Base-by-base conservation (phyloP, 2,888 invertebrate genomes). In the Meteorus cinctellus region DNA sequence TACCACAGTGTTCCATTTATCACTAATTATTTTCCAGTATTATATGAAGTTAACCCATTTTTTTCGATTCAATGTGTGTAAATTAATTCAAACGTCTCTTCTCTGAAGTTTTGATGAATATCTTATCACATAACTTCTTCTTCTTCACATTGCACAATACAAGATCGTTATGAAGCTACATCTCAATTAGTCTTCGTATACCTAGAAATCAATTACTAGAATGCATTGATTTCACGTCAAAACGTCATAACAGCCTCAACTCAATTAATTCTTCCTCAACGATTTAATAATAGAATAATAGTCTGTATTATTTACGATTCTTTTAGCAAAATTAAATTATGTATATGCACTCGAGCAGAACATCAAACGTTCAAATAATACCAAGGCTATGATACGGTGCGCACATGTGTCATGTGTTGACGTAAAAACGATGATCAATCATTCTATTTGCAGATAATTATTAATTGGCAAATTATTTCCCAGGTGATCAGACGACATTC, bases 1-100 rank as follows among this genome's bases (percentile, higher is more conserved):
- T 72, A 75, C 72, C 36, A 65, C 14, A 12, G 19, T 29, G 65
- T 34, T 16, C 10, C 27, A 24, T 24, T 24, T 24, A 36, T 65
- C 65, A 67, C 27, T 10, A 27, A 36, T 48, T 24, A 67, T 27
- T 41, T 45, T 36, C 10, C 16, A 34, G 6, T n/a, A n/a, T 66
- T 19, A 41, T 24, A 41, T 36, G 60, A 34, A 59, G 29, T 12
- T 31, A 19, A 69, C 24, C 29, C 14, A 51, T 48, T 3, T 24
- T 27, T 6, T 24, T 24, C 24, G 1, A 24, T 1, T 24, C 24
- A 51, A 63, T 67, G 29, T 45, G 24, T 72, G 34, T 34, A 6
- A 34, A 34, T 34, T 4, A 2, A 34, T 34, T 34, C 34, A 8
- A 34, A 8, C 34, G 2, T 34, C 8, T 34, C 8, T 8, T 6